Base-by-base conservation (phyloP, 2,113 vertebrate genomes). In the Cynocephalus volans region DNA sequence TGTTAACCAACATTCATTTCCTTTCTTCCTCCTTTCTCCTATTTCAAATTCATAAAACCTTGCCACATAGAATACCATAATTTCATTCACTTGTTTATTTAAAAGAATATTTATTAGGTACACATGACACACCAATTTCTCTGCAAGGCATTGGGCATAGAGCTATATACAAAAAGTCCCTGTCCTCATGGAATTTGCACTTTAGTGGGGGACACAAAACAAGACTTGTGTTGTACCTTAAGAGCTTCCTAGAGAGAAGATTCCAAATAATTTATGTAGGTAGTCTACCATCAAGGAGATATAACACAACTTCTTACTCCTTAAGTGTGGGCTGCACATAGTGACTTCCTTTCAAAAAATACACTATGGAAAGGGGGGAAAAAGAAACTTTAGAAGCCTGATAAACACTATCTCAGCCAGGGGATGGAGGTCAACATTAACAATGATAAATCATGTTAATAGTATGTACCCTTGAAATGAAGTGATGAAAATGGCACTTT, bases 191-290 rank as follows among this genome's bases (percentile, higher is more conserved):
- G 24, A 76, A 80, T 82, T 50, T 58, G 82, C 24, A 76, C 17
- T 54, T 70, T 15, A 1, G 8, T 89, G 31, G 36, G 33, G 91
- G 33, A 84, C 33, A 85, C 36, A 84, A 19, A 48, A 56, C 4
- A 69, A 26, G 23, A 88, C 31, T 17, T 45, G 4, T 52, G n/a
- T 24, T 82, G 77, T 82, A 33, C 33, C 36, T 88, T 67, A 60
- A 67, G 36, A 86, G 33, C 54, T 24, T 72, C n/a, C 19, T 73
- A 79, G 1, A 65, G 21, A 79, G 52, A 36, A 70, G 21, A 87
- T n/a, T 73, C 83, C 26, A 91, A 95, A 54, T 79, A 69, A 62
- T 26, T 79, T 85, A 72, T n/a, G 23, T 23, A 81, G n/a, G 36
- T 54, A 56, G 31, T 31, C 33, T 2, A 28, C 33, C 23, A 41